Evolutionary conservation across 2,888 invertebrate genomes (phyloP).

Genomic region (Ochropleura plecta): DNA sequence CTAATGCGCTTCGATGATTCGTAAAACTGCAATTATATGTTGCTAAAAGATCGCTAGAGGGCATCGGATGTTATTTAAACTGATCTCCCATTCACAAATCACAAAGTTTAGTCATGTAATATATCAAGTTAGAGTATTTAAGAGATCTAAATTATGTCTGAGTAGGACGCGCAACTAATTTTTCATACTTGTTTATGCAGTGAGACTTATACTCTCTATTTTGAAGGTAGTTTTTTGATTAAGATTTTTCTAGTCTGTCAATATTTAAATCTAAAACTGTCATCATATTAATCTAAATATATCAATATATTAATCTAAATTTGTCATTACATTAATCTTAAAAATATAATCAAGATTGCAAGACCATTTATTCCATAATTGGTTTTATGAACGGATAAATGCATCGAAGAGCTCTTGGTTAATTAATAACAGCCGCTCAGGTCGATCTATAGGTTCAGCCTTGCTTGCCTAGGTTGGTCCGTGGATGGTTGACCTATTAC

Average conservation of each 20-base stretch:
- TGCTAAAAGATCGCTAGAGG: constrained; percentile 60
- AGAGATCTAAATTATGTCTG: constrained; percentile 47
- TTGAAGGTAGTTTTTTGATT: constrained; percentile 13
- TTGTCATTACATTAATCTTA: not conserved
- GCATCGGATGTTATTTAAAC: constrained; percentile 44
- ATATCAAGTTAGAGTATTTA: constrained; percentile 42
- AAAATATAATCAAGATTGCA: not conserved
- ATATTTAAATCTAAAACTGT: constrained; percentile 10
- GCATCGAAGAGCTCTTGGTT: not conserved
- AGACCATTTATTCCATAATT: not conserved
- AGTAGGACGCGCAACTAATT: constrained; percentile 24
- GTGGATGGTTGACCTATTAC: too few relatives aligned
- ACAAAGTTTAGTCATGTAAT: constrained; percentile 37
- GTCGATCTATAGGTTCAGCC: too few relatives aligned
- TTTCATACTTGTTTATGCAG: constrained; percentile 25
- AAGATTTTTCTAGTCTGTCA: not conserved
- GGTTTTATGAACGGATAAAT: not conserved
- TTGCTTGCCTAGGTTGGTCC: too few relatives aligned
- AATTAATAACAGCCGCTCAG: too few relatives aligned
- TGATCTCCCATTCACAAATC: constrained; percentile 55
- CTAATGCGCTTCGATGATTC: constrained; percentile 56
- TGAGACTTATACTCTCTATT: constrained; percentile 22
- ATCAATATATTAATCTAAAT: not conserved
- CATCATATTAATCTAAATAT: not conserved
- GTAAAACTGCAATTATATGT: constrained; percentile 59